phyloP scores from a whole-genome alignment of 2,113 vertebrate species.

The Eurypyga helias region DNA sequence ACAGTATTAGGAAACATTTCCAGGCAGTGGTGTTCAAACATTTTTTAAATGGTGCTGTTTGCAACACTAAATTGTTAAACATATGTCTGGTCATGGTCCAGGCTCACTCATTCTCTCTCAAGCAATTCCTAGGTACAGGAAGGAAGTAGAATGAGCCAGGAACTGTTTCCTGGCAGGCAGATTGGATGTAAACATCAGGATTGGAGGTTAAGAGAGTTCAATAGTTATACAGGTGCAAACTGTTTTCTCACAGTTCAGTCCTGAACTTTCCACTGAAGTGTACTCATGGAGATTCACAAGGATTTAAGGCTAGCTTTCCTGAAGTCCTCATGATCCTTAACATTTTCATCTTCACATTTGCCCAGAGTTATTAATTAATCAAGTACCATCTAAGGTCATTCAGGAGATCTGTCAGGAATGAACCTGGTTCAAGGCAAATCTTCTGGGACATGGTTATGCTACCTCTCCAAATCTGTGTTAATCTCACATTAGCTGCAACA shows the following conservation, averaged over 20 bases:
- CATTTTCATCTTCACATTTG: neutral
- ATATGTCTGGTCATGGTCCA: neutral
- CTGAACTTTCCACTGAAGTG: neutral
- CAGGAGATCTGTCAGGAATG: neutral
- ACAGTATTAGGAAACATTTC: neutral
- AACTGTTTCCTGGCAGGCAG: neutral
- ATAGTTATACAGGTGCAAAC: neutral
- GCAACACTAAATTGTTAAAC: neutral
- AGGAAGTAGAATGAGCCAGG: neutral
- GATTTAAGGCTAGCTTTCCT: neutral
- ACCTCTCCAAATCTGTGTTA: neutral
- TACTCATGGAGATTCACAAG: neutral
- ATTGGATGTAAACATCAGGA: neutral
- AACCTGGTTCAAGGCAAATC: neutral
- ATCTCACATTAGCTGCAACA: neutral
- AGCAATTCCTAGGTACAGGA: neutral
- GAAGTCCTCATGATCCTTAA: neutral
- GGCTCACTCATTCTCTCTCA: neutral
- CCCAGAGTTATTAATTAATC: neutral
- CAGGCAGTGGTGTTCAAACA: neutral
- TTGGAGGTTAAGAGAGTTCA: neutral
- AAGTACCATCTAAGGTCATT: neutral
- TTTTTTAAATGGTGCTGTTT: neutral
- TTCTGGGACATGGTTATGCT: neutral
- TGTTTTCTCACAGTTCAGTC: neutral